phyloP scores from a whole-genome alignment of 2,113 vertebrate genomes.

The Vidua macroura region DNA sequence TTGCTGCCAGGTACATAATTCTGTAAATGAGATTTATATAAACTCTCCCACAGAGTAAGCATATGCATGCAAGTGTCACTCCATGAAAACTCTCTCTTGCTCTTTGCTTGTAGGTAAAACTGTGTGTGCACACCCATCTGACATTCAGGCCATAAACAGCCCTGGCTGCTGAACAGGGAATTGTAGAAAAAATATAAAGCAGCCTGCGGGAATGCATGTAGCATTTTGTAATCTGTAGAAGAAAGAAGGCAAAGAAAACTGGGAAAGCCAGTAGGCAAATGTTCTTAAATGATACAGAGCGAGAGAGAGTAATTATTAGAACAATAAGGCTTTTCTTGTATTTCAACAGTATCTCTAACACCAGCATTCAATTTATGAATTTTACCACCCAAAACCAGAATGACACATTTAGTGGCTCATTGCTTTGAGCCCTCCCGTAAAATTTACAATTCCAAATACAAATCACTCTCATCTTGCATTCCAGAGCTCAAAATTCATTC shows the following conservation, averaged over 20 bases:
- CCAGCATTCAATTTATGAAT: not conserved
- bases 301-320: not conserved
- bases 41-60: not conserved
- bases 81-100: not conserved
- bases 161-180: not conserved
- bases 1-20: slow-evolving; percentile 20
- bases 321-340: not conserved
- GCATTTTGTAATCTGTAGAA: not conserved
- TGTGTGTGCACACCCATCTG: not conserved
- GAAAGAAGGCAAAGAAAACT: not conserved
- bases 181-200: not conserved
- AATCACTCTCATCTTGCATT: not conserved
- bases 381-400: not conserved
- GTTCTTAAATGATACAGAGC: not conserved
- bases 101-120: not conserved
- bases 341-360: not conserved
- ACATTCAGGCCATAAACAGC: not conserved
- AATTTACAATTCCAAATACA: not conserved
- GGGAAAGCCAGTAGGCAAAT: not conserved
- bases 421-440: not conserved
- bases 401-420: not conserved
- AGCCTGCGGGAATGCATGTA: accelerated
- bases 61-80: not conserved
- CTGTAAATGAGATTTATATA: slow-evolving; percentile 36
- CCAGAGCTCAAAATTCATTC: not conserved